These are phyloP conservation scores for Bryconaethiops microstoma DNA, from an alignment of 2,797 vertebrate genomes.

Conservation along the genomic window DNA sequence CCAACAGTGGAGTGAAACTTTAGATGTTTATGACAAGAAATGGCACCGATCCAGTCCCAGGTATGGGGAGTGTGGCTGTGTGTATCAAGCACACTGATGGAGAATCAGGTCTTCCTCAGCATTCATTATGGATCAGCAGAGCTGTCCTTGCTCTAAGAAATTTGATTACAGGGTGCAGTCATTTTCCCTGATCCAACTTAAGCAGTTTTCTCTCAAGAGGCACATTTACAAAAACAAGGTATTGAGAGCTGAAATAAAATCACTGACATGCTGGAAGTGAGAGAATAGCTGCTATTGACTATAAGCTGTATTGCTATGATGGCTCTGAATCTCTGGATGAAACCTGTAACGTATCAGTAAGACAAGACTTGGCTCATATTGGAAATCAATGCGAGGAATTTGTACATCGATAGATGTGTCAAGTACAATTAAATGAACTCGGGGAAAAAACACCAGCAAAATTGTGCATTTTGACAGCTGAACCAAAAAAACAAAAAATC, in stretches of 20 bases:
- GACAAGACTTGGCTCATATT: neutral
- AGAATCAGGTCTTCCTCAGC: neutral
- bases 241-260: neutral
- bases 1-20: too few relatives aligned
- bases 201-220: neutral
- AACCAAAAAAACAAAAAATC: slow-evolving; percentile 11
- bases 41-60: too few relatives aligned
- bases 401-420: slow-evolving; percentile 35
- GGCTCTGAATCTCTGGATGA: neutral
- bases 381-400: slow-evolving; percentile 41
- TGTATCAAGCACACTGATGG: neutral
- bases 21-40: too few relatives aligned
- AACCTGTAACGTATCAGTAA: neutral
- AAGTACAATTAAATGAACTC: slow-evolving; percentile 30
- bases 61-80: too few relatives aligned
- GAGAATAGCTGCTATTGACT: neutral
- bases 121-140: neutral
- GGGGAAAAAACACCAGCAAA: slow-evolving; percentile 21
- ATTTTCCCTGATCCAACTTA: neutral
- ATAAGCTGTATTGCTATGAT: neutral
- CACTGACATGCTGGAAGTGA: neutral
- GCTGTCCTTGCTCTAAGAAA: too few relatives aligned
- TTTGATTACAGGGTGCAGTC: too few relatives aligned
- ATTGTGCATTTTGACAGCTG: slow-evolving; percentile 12
- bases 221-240: neutral